Conservation (phyloP, 1,140 invertebrate species). For the Zeugodacus cucurbitae region DNA sequence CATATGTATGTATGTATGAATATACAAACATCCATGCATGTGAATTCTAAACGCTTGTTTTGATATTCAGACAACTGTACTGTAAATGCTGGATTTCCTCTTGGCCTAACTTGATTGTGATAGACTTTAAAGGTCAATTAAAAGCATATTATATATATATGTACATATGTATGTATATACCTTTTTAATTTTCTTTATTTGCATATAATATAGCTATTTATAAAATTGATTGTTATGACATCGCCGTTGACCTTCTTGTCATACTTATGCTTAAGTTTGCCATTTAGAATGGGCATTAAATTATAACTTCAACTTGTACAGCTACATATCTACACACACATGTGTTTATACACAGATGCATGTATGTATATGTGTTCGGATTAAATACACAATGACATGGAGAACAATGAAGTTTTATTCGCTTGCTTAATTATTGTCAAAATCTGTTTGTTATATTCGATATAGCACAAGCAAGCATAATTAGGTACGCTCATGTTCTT, state of each 20-base stretch:
- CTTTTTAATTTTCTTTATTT: slow-evolving; percentile 13
- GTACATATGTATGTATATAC: too few species aligned
- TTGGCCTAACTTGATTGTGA: not conserved
- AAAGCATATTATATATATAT: slow-evolving; percentile 1
- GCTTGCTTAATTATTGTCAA: not conserved
- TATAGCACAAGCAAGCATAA: too few species aligned
- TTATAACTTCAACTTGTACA: not conserved
- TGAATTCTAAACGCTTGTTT: not conserved
- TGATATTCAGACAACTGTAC: not conserved
- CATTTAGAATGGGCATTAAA: not conserved
- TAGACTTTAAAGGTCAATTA: slow-evolving; percentile 17
- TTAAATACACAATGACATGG: not conserved
- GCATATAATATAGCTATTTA: not conserved
- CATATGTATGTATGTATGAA: not conserved
- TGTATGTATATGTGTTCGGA: not conserved
- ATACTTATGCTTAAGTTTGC: not conserved
- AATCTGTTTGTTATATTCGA: not conserved
- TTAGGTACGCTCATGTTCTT: too few species aligned
- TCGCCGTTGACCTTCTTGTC: not conserved
- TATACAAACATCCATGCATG: not conserved
- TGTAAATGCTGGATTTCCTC: not conserved
- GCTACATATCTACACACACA: not conserved
- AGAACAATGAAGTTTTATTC: not conserved
- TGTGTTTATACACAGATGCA: not conserved
- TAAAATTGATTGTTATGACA: slow-evolving; percentile 33